Evolutionary conservation across 2,888 invertebrate genomes (phyloP), one percentile per base, ranked within the genome.

Genomic region (Tetanocera ferruginea): DNA sequence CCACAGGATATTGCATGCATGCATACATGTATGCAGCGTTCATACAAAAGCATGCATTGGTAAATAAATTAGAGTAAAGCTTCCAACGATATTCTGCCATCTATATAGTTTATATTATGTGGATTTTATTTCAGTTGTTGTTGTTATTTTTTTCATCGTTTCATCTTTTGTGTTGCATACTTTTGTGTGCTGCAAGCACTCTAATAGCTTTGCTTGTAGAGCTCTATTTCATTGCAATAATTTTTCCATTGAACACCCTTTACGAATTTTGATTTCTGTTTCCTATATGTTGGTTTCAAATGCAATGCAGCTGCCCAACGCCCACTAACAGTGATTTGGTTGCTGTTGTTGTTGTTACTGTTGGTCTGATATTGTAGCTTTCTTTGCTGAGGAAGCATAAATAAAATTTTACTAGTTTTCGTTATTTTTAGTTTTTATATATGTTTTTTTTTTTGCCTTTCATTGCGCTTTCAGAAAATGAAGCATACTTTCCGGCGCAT

Each of bases 401-500:
- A 62, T 64, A 74, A 74, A 43, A 74, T 62, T 62, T 74, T 64
- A 28, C 60, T 60, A 25, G 52, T n/a, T 55, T 55, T 55, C 9
- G 55, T 55, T 55, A 55, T 19, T 19, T 55, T 55, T 69, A 0
- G 51, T 37, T 19, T 52, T 52, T 52, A 5, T 17, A 5, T 28
- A 34, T 64, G 31, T 14, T 64, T 64, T 34, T 31, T 49, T 62
- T 31, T 25, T 49, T 74, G 25, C 19, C 25, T 31, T 37, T 60
- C n/a, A 25, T 52, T 60, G 14, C n/a, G 31, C 51, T 64, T n/a
- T 37, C 52, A 51, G n/a, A 60, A 73, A 60, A 49, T 67, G 60
- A 72, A 72, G n/a, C 77, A 69, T 74, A 37, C 69, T 74, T 78
- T 78, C 73, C 73, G 73, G 62, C 25, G 70, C 70, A 64, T 64